Base-by-base conservation (phyloP, 2,888 invertebrate species). In the Caenorhabditis panamensis region DNA sequence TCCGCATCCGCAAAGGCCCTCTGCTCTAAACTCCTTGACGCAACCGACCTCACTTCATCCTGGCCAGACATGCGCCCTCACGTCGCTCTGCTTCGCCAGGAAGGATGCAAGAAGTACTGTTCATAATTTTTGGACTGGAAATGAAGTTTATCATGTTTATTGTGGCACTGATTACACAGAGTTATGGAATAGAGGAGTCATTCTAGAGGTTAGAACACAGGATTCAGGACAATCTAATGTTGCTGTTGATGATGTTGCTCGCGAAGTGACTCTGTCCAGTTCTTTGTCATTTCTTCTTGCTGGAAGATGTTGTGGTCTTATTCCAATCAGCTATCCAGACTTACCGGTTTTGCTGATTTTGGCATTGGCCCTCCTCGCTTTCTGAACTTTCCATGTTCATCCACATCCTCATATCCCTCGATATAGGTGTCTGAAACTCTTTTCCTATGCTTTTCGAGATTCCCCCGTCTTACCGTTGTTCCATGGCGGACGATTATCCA, bases 321-420 rank as follows among this genome's bases (percentile, higher is more conserved):
- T 4, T 3, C 3, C 9, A n/a, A n/a, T 37, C 58, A 4, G n/a
- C 31, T 31, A 18, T 56, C n/a, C 59, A 20, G 28, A 16, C 36
- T 37, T 41, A 63, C 73, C 73, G 64, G 73, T 31, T 59, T 37
- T 22, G 63, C 63, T 1, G 49, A 47, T 37, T 79, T 79, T 51
- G 79, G 79, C 72, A 79, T 62, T 26, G 54, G 58, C 24, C 79
- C 79, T 22, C 69, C 56, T 5, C 75, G 63, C 24, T 78, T 81
- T 6, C 71, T 58, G 53, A 75, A 82, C 26, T 79, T 82, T 28
- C 87, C 87, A 36, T 86, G 84, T 69, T 87, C 87, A 66, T 88
- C 88, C 3, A 88, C 84, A 62, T 88, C 84, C 20, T 88, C 88
- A 44, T 88, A 87, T 49, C 87, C 87, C 22, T 87, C 87, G 73